Evolutionary conservation across 1,140 invertebrate genomes (phyloP).

Genomic region (Atta colombica): DNA sequence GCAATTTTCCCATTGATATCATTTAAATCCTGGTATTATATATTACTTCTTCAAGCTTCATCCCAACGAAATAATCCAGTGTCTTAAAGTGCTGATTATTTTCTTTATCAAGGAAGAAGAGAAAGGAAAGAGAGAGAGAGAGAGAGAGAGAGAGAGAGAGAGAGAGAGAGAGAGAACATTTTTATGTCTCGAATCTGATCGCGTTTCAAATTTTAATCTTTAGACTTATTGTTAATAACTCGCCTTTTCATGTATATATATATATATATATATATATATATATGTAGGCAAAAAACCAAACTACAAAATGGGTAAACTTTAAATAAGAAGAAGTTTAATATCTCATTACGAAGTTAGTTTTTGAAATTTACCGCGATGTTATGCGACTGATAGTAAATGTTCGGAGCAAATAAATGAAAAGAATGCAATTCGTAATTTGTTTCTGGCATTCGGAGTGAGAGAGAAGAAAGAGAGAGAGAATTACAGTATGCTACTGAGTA

Average conservation of each 20-base stretch:
- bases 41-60: slow-evolving; percentile 28
- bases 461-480: background rate
- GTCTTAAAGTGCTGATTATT: slow-evolving; percentile 43
- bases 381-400: background rate
- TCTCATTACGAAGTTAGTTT: slow-evolving; percentile 18
- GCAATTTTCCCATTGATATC: slow-evolving; percentile 48
- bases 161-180: slow-evolving; percentile 4
- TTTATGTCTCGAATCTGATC: background rate
- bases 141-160: background rate
- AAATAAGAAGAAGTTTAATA: slow-evolving; percentile 25
- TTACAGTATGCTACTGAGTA: background rate
- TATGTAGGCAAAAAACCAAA: background rate
- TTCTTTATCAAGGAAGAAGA: background rate
- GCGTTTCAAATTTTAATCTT: background rate
- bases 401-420: slow-evolving; percentile 40
- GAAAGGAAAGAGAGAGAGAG: too few relatives aligned
- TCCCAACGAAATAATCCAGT: slow-evolving; percentile 3
- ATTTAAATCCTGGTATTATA: slow-evolving; percentile 49
- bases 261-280: background rate
- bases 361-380: background rate
- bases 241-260: background rate
- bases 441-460: background rate
- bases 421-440: slow-evolving; percentile 33
- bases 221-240: background rate
- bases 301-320: slow-evolving; percentile 35